Percentiles rank a stretch among this genome's conserved stretches.
Conservation (phyloP, 92 coral and sea anemone species). For the Palythoa grandiflora region DNA sequence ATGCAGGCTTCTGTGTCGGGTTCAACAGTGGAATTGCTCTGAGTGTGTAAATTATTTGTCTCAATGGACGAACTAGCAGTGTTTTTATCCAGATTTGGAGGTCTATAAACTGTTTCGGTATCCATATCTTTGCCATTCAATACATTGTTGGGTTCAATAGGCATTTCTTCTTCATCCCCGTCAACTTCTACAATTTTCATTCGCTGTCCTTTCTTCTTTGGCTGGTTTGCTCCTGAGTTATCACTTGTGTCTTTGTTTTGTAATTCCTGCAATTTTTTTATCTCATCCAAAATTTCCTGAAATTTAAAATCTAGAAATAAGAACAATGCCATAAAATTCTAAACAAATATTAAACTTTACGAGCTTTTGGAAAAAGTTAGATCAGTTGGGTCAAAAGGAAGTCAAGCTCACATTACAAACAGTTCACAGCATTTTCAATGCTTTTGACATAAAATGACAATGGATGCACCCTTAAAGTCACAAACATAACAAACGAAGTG, state of each 20-base stretch:
- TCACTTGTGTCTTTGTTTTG: conserved; percentile 30
- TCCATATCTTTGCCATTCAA: background rate
- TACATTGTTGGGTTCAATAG: conserved; percentile 6
- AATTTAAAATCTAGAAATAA: background rate
- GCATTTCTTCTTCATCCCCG: conserved; percentile 45
- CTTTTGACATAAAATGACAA: too few species aligned
- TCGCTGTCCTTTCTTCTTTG: conserved; percentile 86
- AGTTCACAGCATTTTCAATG: too few species aligned
- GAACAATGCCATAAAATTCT: too few species aligned
- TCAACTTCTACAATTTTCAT: conserved; percentile 89
- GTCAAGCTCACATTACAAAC: too few species aligned
- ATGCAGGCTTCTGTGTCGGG: background rate
- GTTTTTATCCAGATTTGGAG: background rate
- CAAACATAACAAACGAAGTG: too few species aligned
- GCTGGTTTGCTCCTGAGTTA: background rate
- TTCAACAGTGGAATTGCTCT: background rate
- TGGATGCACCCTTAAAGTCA: too few species aligned
- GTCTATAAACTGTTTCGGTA: background rate
- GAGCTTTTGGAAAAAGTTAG: too few species aligned
- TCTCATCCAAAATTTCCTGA: conserved; percentile 71
- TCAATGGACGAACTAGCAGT: background rate
- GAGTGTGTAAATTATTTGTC: background rate
- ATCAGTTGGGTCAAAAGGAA: too few species aligned
- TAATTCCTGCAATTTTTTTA: conserved; percentile 52
- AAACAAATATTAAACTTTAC: too few species aligned